A percentile compares a stretch with the other conserved stretches of the same genome.
phyloP scores from a whole-genome alignment of 2,113 vertebrate species.

The Daubentonia madagascariensis region DNA sequence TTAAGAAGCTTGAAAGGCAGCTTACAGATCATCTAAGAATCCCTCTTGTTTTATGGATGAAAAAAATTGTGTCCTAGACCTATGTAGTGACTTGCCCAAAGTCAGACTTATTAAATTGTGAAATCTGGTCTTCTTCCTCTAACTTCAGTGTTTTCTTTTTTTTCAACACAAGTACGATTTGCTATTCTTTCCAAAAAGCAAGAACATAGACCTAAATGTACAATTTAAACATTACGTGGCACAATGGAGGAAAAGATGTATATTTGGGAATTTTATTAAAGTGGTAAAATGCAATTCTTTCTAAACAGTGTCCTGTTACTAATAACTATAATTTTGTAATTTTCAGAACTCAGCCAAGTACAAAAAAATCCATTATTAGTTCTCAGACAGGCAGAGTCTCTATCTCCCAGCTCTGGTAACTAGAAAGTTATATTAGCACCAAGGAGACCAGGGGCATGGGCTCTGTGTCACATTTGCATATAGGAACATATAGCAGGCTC shows the following conservation, averaged over 20 bases:
- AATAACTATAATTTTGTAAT: conserved; percentile 28
- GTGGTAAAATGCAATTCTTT: conserved; percentile 31
- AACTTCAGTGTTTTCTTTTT: neutral
- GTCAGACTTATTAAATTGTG: neutral
- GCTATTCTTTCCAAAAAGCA: neutral
- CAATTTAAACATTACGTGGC: neutral
- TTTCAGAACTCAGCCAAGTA: neutral
- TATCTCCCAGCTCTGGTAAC: neutral
- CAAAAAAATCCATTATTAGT: neutral
- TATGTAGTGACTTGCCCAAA: neutral
- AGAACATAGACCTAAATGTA: neutral
- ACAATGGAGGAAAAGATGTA: neutral
- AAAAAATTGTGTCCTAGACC: neutral
- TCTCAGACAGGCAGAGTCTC: neutral
- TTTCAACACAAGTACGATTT: neutral
- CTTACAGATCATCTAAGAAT: neutral
- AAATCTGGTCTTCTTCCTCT: neutral
- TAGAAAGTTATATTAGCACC: neutral
- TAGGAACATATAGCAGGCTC: neutral
- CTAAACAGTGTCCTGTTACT: conserved; percentile 24
- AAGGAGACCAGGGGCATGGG: neutral
- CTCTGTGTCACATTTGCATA: neutral
- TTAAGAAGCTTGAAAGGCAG: neutral
- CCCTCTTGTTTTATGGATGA: neutral
- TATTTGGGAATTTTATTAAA: conserved; percentile 15